Base-by-base conservation (phyloP, 2,797 vertebrate genomes). In the Mormyrops attenuatus region DNA sequence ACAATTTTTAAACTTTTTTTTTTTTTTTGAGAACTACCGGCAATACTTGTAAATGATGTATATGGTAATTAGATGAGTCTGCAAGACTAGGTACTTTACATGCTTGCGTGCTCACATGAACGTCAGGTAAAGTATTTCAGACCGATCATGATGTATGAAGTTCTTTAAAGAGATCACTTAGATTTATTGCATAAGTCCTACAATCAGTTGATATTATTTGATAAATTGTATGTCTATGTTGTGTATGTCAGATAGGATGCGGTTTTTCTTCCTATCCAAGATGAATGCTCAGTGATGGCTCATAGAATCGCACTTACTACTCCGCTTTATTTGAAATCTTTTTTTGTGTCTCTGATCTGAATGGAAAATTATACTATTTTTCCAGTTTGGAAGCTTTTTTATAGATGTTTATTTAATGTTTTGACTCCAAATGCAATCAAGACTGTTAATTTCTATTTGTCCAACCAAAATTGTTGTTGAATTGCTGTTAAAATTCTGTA, bases 371-470 rank as follows among this genome's bases (percentile, higher is more conserved):
- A 91, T 92, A 91, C 95, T 93, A 91, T 93, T 92, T 95, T 94
- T 95, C 95, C 95, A 94, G 94, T 94, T 93, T 93, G 90, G 92
- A 94, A 93, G 91, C 92, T 94, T 95, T 94, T 93, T 92, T 94
- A 93, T 92, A 92, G 90, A 92, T 92, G 85, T 93, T 96, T 96
- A 96, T 97, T 96, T 96, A 97, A 97, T 95, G 95, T 95, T 95
- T 85, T 95, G 93, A 96, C 95, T 96, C 95, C 95, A 95, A 96
- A 96, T 96, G 96, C 96, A 97, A 96, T 97, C 96, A 96, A 96
- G 95, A 97, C 96, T 97, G 96, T 96, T 96, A 95, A 96, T 96
- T 96, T 96, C 93, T 96, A 95, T 96, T 95, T 97, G 95, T 97
- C 95, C 95, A 96, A 96, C 95, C 96, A 96, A 96, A 97, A 96